These are phyloP conservation scores for Colinus virginianus DNA, from an alignment of 2,113 vertebrate genomes.

Conservation along the genomic window DNA sequence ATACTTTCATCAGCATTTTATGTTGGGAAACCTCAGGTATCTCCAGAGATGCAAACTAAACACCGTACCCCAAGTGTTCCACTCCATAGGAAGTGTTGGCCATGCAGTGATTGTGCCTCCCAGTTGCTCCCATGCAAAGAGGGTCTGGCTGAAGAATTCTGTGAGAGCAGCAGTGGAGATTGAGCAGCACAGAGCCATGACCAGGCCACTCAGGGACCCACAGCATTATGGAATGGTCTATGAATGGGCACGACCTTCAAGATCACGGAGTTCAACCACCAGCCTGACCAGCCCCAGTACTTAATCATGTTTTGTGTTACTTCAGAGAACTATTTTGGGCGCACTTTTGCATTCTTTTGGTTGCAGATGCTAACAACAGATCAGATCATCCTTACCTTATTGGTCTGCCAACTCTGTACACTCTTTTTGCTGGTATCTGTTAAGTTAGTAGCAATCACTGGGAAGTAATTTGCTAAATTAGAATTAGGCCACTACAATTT, in stretches of 20 bases:
- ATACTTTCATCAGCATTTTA: neutral
- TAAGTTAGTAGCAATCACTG: neutral
- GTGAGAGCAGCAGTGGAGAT: neutral
- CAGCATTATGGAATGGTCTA: neutral
- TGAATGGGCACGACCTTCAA: neutral
- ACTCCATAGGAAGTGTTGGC: rapidly evolving
- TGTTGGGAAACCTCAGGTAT: neutral
- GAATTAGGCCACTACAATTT: slow-evolving; percentile 27
- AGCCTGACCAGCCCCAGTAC: neutral
- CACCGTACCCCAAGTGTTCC: neutral
- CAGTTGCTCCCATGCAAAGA: neutral
- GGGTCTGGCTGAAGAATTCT: neutral
- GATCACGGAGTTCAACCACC: neutral
- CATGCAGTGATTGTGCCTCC: neutral
- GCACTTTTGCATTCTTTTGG: slow-evolving; percentile 32
- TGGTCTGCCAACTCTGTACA: neutral
- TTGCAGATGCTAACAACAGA: slow-evolving; percentile 20
- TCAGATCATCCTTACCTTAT: neutral
- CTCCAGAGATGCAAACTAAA: neutral
- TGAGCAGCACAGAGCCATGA: neutral
- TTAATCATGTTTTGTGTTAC: neutral
- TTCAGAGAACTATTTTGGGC: neutral
- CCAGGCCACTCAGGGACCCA: neutral
- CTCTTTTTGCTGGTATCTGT: neutral
- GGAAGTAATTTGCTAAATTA: slow-evolving; percentile 5